These are phyloP conservation scores for Fragum whitleyi DNA, from an alignment of 2,888 invertebrate species.

Conservation along the genomic window DNA sequence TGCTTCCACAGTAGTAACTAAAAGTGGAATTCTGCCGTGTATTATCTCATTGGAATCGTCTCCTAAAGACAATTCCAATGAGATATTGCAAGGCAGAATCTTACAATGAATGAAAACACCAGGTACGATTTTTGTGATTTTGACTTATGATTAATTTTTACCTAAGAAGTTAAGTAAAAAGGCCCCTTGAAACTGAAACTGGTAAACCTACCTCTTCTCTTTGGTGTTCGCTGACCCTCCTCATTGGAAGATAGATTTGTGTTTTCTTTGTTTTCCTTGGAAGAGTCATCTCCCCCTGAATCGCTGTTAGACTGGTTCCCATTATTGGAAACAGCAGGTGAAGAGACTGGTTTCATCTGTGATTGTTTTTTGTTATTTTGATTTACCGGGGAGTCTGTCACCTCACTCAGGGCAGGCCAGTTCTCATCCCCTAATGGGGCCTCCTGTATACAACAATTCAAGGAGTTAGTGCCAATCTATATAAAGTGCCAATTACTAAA, in stretches of 20 bases:
- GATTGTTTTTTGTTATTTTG: conserved; percentile 55
- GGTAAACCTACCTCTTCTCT: conserved; percentile 78
- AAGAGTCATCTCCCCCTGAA: conserved; percentile 85
- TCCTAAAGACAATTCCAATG: too few relatives aligned
- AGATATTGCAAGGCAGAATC: too few relatives aligned
- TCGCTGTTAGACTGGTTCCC: conserved; percentile 73
- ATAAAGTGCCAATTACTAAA: too few relatives aligned
- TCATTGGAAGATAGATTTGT: conserved; percentile 72
- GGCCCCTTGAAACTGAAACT: too few relatives aligned
- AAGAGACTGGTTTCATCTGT: conserved; percentile 62
- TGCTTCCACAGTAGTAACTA: too few relatives aligned
- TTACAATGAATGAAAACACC: too few relatives aligned
- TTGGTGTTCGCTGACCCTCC: conserved; percentile 75
- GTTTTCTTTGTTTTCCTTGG: conserved; percentile 86
- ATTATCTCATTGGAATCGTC: too few relatives aligned
- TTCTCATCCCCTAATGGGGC: conserved; percentile 94
- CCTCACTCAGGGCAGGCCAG: conserved; percentile 95
- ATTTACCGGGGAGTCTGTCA: conserved; percentile 70
- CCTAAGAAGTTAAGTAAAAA: too few relatives aligned
- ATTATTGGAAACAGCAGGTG: conserved; percentile 39
- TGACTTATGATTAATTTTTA: too few relatives aligned
- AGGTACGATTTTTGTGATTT: too few relatives aligned
- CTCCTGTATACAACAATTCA: conserved; percentile 89
- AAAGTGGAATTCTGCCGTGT: too few relatives aligned
- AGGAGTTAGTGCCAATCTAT: too few relatives aligned